Conservation (phyloP, 1,140 invertebrate genomes). For the Drosophila tani region DNA sequence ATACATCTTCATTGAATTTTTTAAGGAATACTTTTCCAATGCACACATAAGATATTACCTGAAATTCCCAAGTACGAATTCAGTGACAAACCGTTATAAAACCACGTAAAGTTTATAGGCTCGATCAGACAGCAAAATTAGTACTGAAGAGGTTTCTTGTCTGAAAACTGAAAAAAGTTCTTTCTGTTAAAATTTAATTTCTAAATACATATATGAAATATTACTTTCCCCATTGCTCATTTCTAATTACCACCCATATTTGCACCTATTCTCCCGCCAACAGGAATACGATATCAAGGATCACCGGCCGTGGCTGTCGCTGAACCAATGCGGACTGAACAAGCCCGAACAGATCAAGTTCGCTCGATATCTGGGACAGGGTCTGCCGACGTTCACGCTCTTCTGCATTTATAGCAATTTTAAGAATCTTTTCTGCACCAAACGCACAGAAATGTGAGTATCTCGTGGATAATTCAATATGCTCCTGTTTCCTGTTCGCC, state of each 20-base stretch:
- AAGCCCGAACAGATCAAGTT: conserved; percentile 84
- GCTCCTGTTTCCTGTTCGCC: conserved; percentile 12
- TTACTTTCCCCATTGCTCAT: too few relatives aligned
- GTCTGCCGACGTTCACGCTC: conserved; percentile 82
- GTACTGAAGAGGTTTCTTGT: too few relatives aligned
- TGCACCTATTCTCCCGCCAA: neutral
- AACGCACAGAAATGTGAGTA: conserved; percentile 84
- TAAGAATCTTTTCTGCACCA: conserved; percentile 84
- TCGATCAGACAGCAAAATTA: too few relatives aligned
- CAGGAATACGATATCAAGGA: conserved; percentile 84
- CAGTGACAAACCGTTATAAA: too few relatives aligned
- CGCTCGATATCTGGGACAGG: conserved; percentile 83
- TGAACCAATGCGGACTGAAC: conserved; percentile 82
- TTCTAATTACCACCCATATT: neutral
- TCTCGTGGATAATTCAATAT: conserved; percentile 24
- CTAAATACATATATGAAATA: too few relatives aligned
- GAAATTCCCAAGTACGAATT: too few relatives aligned
- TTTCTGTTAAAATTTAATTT: too few relatives aligned
- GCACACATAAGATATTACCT: too few relatives aligned
- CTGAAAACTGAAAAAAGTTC: too few relatives aligned
- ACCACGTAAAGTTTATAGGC: too few relatives aligned
- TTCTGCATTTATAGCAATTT: conserved; percentile 85
- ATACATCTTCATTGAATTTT: too few relatives aligned
- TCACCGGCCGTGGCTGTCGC: conserved; percentile 82
- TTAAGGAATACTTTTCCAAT: too few relatives aligned